Base-by-base conservation (phyloP, 1,140 invertebrate species). In the Meloidogyne hapla region DNA sequence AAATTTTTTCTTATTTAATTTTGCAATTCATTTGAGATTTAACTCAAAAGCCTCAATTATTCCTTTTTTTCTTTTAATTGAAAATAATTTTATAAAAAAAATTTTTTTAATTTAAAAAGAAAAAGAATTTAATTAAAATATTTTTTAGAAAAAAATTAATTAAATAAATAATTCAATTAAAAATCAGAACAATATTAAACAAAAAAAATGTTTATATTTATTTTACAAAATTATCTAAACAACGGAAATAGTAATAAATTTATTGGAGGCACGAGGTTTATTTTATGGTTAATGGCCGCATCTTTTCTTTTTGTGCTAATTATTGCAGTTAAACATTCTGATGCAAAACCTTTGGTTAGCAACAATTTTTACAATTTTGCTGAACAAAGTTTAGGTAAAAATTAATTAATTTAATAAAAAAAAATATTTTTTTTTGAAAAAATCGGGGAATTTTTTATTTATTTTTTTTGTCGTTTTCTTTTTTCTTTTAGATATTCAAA, bases 371-470 rank as follows among this genome's bases (percentile, higher is more conserved):
- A 56, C 48, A 18, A 56, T n/a, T 56, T 56, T 56, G n/a, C 18
- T 56, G 48, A 56, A 56, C 48, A 56, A 56, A 56, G n/a, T 56
- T 56, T 56, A 8, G 48, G 48, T 56, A n/a, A 56, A n/a, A n/a
- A 56, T n/a, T n/a, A 8, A n/a, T n/a, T n/a, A 56, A 18, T 48
- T 48, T n/a, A 56, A 56, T 6, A 56, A 21, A n/a, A n/a, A 15
- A 5, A 56, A 56, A 33, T 6, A 33, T 33, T 6, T 33, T 33
- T 33, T 33, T 33, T 33, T 6, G 4, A 33, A 33, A 33, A n/a
- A n/a, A n/a, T n/a, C n/a, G n/a, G n/a, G n/a, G n/a, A n/a, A 33
- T 33, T 33, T 33, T 33, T 33, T 33, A 8, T 33, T 5, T 33
- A 8, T 33, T 6, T n/a, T n/a, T n/a, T 33, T 33, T 33, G 33